Evolutionary conservation across 2,113 vertebrate genomes (phyloP), one percentile per base, ranked within the genome.

Genomic region (Clupea harengus): DNA sequence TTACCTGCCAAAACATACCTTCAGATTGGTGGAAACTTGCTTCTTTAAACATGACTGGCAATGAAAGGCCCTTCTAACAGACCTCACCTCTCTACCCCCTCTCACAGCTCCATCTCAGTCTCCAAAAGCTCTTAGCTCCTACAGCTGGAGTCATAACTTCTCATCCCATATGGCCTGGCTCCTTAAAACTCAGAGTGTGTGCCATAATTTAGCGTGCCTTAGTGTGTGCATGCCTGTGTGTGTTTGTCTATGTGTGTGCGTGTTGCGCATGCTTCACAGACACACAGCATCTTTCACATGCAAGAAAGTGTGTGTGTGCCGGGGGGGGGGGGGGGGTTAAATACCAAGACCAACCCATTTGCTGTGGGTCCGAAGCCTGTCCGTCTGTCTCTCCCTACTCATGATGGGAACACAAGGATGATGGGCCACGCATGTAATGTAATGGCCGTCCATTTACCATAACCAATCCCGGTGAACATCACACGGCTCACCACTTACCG

Each of bases 191-290:
- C 10, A 28, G 8, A 28, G 8, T 8, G 25, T 1, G 64, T 72
- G 64, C 64, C 64, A 11, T 72, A 25, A 25, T 32, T 72, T 72
- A 22, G 20, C 57, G 22, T 25, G 57, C 57, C 20, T 64, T 64
- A n/a, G 57, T 64, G 57, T 64, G 57, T 54, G 57, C 9, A 10
- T 64, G 22, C 9, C 2, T 64, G 1, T 64, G 22, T 28, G 64
- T 32, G 25, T 28, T 11, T 28, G n/a, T 72, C 25, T 25, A 10
- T 72, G 64, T 25, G 64, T 72, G 64, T 32, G 64, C 9, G 85
- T 81, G 54, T 87, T 72, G n/a, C 46, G n/a, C 57, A 88, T 10
- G 64, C 81, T 78, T 52, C 47, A 82, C 64, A 72, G 64, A 72
- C 7, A 72, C 2, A 22, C 9, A n/a, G 57, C n/a, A n/a, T 20